Percentiles rank a stretch among this genome's conserved stretches.
phyloP scores from a whole-genome alignment of 2,113 vertebrate genomes.

The Paramormyrops kingsleyae region DNA sequence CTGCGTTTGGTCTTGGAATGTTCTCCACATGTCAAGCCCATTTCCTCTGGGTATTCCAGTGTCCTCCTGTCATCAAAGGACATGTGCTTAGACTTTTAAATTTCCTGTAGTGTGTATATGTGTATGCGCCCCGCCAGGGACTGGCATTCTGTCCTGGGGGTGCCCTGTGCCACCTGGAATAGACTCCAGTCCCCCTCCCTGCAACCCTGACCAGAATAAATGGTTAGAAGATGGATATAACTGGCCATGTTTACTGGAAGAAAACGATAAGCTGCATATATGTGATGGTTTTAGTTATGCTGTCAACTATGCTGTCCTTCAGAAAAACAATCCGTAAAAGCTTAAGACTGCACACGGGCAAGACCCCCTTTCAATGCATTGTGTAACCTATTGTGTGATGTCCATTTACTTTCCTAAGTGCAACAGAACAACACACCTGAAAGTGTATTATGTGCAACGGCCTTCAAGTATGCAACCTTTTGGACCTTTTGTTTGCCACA shows the following conservation, averaged over 20 bases:
- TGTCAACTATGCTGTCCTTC: not conserved
- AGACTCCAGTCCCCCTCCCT: not conserved
- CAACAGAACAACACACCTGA: not conserved
- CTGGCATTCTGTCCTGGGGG: not conserved
- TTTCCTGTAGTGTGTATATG: not conserved
- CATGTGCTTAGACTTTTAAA: not conserved
- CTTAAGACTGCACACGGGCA: too few species aligned
- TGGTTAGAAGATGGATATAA: not conserved
- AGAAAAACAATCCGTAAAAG: not conserved
- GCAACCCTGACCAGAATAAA: not conserved
- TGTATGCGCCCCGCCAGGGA: not conserved
- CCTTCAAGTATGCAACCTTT: not conserved
- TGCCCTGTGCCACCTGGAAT: not conserved
- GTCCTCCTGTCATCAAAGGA: not conserved
- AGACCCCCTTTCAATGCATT: not conserved
- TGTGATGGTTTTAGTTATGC: not conserved
- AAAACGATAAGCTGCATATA: not conserved
- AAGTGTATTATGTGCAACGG: not conserved
- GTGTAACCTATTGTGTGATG: not conserved
- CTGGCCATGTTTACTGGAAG: not conserved
- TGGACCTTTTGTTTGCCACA: not conserved
- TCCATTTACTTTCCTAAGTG: not conserved
- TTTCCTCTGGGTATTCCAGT: not conserved
- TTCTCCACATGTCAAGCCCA: not conserved
- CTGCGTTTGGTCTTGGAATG: not conserved